phyloP scores from a whole-genome alignment of 1,140 invertebrate genomes.

The Procambarus clarkii region DNA sequence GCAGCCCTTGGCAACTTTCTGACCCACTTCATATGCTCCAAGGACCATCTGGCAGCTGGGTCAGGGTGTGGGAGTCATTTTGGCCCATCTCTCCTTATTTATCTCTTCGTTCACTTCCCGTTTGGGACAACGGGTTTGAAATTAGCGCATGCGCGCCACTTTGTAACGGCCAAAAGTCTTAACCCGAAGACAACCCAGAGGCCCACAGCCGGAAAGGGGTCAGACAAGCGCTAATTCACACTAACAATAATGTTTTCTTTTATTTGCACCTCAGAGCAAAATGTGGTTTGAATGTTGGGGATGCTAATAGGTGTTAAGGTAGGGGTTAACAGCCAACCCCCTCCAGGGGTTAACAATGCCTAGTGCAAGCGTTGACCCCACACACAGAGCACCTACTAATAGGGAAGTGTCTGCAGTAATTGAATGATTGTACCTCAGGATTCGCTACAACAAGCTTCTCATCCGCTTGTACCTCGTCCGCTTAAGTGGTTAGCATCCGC shows the following conservation, averaged over 20 bases:
- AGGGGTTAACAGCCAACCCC: too few species aligned
- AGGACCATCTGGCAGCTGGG: slow-evolving; percentile 5
- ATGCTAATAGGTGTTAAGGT: too few species aligned
- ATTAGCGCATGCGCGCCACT: neutral
- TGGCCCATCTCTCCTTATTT: neutral
- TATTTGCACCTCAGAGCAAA: too few species aligned
- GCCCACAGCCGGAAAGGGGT: too few species aligned
- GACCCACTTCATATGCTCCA: neutral
- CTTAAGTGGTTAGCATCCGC: slow-evolving; percentile 11
- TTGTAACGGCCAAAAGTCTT: neutral
- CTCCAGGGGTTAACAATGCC: too few species aligned
- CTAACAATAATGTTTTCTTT: too few species aligned
- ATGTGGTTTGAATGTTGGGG: too few species aligned
- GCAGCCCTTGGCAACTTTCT: neutral
- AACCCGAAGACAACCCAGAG: too few species aligned
- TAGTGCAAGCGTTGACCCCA: neutral
- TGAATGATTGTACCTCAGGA: slow-evolving; percentile 14
- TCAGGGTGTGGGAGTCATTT: neutral
- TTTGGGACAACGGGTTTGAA: neutral
- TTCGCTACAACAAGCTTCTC: slow-evolving; percentile 16
- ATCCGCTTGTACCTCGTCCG: slow-evolving; percentile 6
- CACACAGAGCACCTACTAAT: neutral
- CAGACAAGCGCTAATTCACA: too few species aligned
- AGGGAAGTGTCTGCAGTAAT: slow-evolving; percentile 9
- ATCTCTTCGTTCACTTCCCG: neutral